Conservation (phyloP, 2,797 vertebrate genomes). For the Danio kyathit region DNA sequence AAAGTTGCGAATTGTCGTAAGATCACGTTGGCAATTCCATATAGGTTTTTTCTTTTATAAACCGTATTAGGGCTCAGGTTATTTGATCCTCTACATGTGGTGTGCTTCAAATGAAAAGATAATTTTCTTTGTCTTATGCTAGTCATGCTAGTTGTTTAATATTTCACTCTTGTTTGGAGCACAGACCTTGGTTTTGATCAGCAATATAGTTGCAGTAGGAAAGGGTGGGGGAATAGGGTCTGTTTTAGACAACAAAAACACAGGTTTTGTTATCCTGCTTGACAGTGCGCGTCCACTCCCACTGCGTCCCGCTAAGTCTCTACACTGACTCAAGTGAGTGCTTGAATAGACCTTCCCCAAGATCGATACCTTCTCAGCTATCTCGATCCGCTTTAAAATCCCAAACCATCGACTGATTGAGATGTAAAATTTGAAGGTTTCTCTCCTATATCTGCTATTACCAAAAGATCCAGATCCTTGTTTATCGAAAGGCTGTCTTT, state of each 20-base stretch:
- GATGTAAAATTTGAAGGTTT: constrained; percentile 5
- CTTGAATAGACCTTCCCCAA: background rate
- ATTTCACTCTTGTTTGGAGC: constrained; percentile 72
- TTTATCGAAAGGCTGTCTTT: constrained; percentile 34
- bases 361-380: constrained; percentile 31
- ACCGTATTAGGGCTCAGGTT: too few relatives aligned
- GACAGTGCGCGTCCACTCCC: constrained; percentile 62
- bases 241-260: constrained; percentile 74
- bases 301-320: constrained; percentile 12
- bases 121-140: constrained; percentile 68
- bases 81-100: too few relatives aligned
- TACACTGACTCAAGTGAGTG: background rate
- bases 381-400: constrained; percentile 10
- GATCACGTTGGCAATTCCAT: too few relatives aligned
- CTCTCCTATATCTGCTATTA: background rate
- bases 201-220: constrained; percentile 70
- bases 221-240: constrained; percentile 10
- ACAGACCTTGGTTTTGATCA: constrained; percentile 74
- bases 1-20: too few relatives aligned
- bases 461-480: background rate
- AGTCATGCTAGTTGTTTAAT: constrained; percentile 75
- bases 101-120: too few relatives aligned
- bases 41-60: too few relatives aligned
- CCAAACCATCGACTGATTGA: constrained; percentile 11
- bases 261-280: constrained; percentile 76